Base-by-base conservation (phyloP, 2,888 invertebrate species). In the Ferdinandea cuprea region DNA sequence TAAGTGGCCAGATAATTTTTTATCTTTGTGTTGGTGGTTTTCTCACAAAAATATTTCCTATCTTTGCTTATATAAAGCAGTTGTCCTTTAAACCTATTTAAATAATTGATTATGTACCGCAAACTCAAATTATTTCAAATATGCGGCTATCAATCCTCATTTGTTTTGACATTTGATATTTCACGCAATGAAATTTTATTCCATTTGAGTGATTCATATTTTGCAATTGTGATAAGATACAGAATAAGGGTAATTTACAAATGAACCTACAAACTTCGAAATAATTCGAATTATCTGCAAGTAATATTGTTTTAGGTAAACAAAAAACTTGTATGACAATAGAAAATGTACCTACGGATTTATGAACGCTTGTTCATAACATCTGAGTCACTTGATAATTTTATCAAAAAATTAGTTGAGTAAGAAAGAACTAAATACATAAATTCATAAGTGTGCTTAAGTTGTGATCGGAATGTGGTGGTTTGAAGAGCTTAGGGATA, bases 141-240 rank as follows among this genome's bases (percentile, higher is more conserved):
- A 25, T 15, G 25, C 25, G 17, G 25, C 11, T 25, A 65, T 50
- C 28, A 50, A 40, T 35, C 48, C 48, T 63, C 35, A 63, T 48
- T 21, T 13, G 48, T 15, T 46, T 46, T 48, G 15, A 59, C 19
- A 40, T 15, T 13, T 40, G 13, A 35, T 15, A 40, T 28, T 28
- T 25, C 21, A 58, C 28, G 40, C 58, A 40, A 40, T 28, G 1
- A 11, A 6, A 40, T 32, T 25, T 19, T 0, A 30, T 11, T 25
- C 15, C 6, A 35, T 11, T 35, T 46, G 7, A 48, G 61, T 63
- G 61, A 63, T 15, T 63, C 50, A 50, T 50, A n/a, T 50, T 48
- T 7, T 17, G 19, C 40, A 65, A 48, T 35, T 13, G 15, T 28
- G 66, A 68, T 68, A 54, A 68, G 54, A 44, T 68, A 54, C 30